A percentile compares a stretch with the other conserved stretches of the same genome.
Conservation (phyloP, 2,797 vertebrate genomes). For the Melanotaenia pygmaea region DNA sequence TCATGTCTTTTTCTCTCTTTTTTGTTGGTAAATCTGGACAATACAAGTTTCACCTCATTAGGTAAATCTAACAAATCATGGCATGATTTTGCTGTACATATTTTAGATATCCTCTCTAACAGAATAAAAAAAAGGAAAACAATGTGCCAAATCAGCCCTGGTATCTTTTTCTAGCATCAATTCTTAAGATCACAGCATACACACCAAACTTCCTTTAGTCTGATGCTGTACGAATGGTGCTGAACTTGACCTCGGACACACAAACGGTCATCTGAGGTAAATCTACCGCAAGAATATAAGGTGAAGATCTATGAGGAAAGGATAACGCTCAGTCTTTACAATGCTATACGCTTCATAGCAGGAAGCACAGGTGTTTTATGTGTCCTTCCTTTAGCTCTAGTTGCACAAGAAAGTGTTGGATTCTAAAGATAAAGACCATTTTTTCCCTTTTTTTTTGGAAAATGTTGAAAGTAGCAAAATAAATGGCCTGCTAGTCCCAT, state of each 20-base stretch:
- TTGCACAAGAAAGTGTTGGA: constrained; percentile 91
- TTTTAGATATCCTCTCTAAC: background rate
- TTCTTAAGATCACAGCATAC: background rate
- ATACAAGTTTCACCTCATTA: background rate
- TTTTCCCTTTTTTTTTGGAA: constrained; percentile 81
- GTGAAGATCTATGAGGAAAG: constrained; percentile 53
- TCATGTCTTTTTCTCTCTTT: background rate
- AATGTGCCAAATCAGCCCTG: background rate
- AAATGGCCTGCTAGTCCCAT: constrained; percentile 94
- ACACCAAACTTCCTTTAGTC: background rate
- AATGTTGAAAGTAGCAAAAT: constrained; percentile 98
- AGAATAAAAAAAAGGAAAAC: background rate
- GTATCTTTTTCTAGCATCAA: background rate
- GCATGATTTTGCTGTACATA: background rate
- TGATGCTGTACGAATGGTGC: background rate
- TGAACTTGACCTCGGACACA: constrained; percentile 55
- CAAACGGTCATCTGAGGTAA: constrained; percentile 33
- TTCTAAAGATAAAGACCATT: constrained; percentile 95
- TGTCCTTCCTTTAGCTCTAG: constrained; percentile 87
- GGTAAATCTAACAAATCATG: background rate
- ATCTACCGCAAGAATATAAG: constrained; percentile 40
- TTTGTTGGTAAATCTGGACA: background rate
- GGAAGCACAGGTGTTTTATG: constrained; percentile 85
- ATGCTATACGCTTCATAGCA: constrained; percentile 1
- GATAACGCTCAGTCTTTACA: constrained; percentile 41